These are phyloP conservation scores for Drosophila colorata DNA, from an alignment of 2,888 invertebrate genomes.

Conservation along the genomic window DNA sequence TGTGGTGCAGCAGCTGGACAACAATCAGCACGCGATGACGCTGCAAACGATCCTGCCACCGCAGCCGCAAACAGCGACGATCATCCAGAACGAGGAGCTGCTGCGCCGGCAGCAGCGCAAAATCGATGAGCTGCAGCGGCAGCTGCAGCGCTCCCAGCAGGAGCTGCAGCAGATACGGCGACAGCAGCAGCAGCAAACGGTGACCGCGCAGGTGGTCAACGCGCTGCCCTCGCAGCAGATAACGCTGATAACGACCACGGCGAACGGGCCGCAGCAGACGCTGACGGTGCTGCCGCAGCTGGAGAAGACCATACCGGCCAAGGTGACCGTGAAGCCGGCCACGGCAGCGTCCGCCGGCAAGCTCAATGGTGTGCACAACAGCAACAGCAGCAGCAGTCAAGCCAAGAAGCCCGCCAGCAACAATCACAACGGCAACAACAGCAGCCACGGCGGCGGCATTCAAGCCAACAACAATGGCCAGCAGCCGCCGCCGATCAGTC, in stretches of 20 bases:
- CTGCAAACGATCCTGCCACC: constrained; percentile 79
- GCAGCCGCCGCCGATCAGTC: constrained; percentile 78
- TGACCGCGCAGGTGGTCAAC: constrained; percentile 77
- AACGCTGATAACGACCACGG: constrained; percentile 80
- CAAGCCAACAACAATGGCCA: constrained; percentile 28
- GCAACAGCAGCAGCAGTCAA: constrained; percentile 24
- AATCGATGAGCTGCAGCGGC: constrained; percentile 94
- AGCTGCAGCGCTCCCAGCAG: constrained; percentile 90
- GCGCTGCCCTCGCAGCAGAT: constrained; percentile 82
- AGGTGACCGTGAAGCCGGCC: constrained; percentile 71
- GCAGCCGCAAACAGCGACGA: constrained; percentile 84
- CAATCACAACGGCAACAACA: constrained; percentile 37
- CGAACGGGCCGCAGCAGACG: constrained; percentile 70
- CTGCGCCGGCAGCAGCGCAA: constrained; percentile 93
- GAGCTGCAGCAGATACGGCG: constrained; percentile 89
- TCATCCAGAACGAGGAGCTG: constrained; percentile 89
- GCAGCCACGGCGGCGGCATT: constrained; percentile 32
- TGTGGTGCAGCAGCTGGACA: constrained; percentile 82
- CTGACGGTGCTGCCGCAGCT: constrained; percentile 77
- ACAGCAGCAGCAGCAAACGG: constrained; percentile 79
- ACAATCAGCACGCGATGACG: constrained; percentile 74
- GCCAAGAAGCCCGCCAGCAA: constrained; percentile 39
- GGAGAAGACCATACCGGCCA: constrained; percentile 70
- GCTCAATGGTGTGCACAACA: constrained; percentile 48
- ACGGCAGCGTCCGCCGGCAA: constrained; percentile 36